Percentiles rank a stretch among this genome's conserved stretches.
These are phyloP conservation scores for Drosophila suzukii DNA, from an alignment of 1,140 invertebrate species.

Conservation along the genomic window DNA sequence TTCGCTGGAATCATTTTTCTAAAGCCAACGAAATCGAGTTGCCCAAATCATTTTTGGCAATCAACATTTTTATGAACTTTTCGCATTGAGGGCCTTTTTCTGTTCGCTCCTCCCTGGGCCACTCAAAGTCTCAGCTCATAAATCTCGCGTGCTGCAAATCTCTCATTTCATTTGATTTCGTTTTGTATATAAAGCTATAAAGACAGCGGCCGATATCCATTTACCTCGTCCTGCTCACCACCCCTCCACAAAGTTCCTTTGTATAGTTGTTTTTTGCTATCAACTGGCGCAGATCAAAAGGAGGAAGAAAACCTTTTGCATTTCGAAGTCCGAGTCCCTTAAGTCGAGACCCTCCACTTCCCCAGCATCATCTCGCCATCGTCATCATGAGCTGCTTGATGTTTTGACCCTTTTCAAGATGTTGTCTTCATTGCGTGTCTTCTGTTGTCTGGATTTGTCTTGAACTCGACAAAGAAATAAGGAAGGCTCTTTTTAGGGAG, in stretches of 20 bases:
- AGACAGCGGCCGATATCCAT: conserved; percentile 30
- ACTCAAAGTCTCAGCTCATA: conserved; percentile 71
- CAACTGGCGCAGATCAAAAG: conserved; percentile 67
- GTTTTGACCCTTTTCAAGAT: conserved; percentile 82
- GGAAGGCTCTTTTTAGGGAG: conserved; percentile 51
- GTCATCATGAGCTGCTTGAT: conserved; percentile 58
- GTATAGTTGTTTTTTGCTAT: conserved; percentile 44
- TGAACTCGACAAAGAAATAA: conserved; percentile 49
- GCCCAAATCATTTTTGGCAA: conserved; percentile 29
- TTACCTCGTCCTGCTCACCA: neutral
- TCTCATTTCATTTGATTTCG: conserved; percentile 67
- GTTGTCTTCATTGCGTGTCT: conserved; percentile 80
- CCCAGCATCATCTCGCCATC: conserved; percentile 9
- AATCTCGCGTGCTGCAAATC: conserved; percentile 76
- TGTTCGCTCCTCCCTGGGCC: conserved; percentile 6
- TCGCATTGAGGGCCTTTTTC: conserved; percentile 14
- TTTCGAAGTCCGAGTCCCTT: conserved; percentile 54
- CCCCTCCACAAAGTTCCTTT: conserved; percentile 11
- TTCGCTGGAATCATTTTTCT: conserved; percentile 5
- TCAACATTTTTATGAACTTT: conserved; percentile 56
- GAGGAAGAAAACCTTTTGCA: conserved; percentile 58
- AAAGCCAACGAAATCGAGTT: conserved; percentile 17
- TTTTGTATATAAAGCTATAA: conserved; percentile 65
- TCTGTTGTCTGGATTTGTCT: conserved; percentile 43
- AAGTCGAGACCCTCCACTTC: conserved; percentile 24